These are phyloP conservation scores for Coendou prehensilis DNA, from an alignment of 2,797 vertebrate species.

Conservation along the genomic window DNA sequence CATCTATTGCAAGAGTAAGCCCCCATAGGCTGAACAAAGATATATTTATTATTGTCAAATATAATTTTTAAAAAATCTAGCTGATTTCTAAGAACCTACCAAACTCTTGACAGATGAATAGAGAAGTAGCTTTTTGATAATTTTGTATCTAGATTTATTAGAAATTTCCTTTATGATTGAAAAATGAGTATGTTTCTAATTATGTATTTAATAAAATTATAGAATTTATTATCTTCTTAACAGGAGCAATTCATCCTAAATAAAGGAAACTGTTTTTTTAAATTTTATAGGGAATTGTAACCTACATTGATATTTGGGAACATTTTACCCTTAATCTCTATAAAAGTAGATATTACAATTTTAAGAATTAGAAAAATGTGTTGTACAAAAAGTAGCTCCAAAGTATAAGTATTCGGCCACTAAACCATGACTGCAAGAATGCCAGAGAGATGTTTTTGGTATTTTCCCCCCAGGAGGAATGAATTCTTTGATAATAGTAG, in stretches of 20 bases:
- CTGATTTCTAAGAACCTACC: background rate
- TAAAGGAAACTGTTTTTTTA: background rate
- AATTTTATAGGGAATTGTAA: background rate
- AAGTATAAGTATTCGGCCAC: background rate
- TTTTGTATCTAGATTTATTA: background rate
- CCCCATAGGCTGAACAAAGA: background rate
- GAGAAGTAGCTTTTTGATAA: background rate
- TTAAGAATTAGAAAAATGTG: background rate
- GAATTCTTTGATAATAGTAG: background rate
- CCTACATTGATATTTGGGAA: background rate
- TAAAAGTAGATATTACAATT: background rate
- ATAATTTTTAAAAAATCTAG: background rate
- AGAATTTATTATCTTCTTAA: background rate
- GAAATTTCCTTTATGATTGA: background rate
- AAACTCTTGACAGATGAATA: background rate
- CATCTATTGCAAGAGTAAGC: background rate
- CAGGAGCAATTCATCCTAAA: background rate
- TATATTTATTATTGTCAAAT: background rate
- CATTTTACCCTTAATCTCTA: background rate
- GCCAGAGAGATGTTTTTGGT: background rate
- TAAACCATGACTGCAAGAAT: background rate
- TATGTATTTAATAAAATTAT: background rate
- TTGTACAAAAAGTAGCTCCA: background rate
- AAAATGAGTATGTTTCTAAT: background rate
- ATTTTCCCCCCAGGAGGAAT: background rate